Percentiles rank a stretch among this genome's conserved stretches.
Evolutionary conservation across 2,113 vertebrate species (phyloP).

Genomic region (Sander vitreus): DNA sequence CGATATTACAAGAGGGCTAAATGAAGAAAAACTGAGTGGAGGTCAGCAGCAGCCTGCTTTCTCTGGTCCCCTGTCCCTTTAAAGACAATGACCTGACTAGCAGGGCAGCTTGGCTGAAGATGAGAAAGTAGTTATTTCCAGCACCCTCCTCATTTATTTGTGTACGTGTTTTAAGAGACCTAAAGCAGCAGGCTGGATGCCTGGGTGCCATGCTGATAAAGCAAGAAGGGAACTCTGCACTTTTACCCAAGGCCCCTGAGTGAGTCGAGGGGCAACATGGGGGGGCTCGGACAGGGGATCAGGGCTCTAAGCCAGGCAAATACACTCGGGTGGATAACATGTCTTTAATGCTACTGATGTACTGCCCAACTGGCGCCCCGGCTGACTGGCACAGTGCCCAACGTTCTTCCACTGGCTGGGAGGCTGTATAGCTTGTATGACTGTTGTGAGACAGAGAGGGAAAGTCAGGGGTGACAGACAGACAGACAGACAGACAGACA

Average conservation of each 20-base stretch:
- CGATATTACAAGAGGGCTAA: conserved; percentile 13
- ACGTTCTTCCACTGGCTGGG: conserved; percentile 66
- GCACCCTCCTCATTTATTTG: conserved; percentile 73
- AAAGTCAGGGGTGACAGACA: conserved; percentile 59
- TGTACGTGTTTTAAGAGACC: conserved; percentile 69
- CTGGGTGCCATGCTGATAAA: conserved; percentile 73
- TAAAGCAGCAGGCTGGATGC: conserved; percentile 59
- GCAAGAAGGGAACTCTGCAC: conserved; percentile 65
- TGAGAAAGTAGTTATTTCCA: conserved; percentile 77
- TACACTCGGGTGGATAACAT: conserved; percentile 74
- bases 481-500: conserved; percentile 14
- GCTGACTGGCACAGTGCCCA: conserved; percentile 65
- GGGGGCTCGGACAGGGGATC: conserved; percentile 67
- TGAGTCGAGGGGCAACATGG: conserved; percentile 44
- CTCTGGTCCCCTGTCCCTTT: conserved; percentile 55
- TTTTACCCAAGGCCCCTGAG: conserved; percentile 56
- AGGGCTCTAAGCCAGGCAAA: conserved; percentile 70
- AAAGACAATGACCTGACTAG: conserved; percentile 74
- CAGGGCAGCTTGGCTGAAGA: conserved; percentile 69
- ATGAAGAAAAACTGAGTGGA: conserved; percentile 8
- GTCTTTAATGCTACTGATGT: conserved; percentile 78
- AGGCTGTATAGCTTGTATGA: conserved; percentile 55
- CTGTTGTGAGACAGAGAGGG: conserved; percentile 50
- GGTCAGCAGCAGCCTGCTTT: conserved; percentile 24
- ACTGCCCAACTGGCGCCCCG: conserved; percentile 75